Conservation (phyloP, 2,797 vertebrate species). For the Babyrousa celebensis region DNA sequence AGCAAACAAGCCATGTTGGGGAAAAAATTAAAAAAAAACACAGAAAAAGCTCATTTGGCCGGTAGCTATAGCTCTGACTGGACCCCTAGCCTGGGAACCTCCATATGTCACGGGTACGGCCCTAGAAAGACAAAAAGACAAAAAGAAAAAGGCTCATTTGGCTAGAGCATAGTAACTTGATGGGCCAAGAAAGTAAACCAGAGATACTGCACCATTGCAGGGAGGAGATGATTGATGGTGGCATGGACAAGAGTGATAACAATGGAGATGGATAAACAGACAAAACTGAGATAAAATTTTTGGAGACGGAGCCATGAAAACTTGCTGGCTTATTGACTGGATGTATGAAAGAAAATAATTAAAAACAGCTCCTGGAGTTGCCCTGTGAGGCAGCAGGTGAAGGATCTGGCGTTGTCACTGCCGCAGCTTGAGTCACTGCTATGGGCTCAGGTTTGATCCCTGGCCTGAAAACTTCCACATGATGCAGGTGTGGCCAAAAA, state of each 20-base stretch:
- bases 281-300: neutral
- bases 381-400: no score
- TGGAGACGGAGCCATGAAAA: slow-evolving; percentile 6
- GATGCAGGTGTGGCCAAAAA: no score
- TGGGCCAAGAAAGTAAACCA: neutral
- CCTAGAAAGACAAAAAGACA: no score
- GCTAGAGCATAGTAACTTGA: neutral
- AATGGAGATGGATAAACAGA: neutral
- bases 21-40: neutral
- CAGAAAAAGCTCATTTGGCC: neutral
- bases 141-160: neutral
- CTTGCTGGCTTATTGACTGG: neutral
- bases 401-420: no score
- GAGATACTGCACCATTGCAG: neutral
- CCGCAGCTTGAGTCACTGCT: no score
- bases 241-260: no score
- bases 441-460: no score
- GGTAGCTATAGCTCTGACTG: no score
- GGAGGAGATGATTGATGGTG: neutral
- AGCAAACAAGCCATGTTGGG: neutral
- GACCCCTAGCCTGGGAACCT: no score
- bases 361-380: neutral
- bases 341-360: neutral
- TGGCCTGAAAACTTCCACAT: no score
- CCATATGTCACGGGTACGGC: no score